Evolutionary conservation across 2,888 invertebrate species (phyloP).

Genomic region (Xylota sylvarum): DNA sequence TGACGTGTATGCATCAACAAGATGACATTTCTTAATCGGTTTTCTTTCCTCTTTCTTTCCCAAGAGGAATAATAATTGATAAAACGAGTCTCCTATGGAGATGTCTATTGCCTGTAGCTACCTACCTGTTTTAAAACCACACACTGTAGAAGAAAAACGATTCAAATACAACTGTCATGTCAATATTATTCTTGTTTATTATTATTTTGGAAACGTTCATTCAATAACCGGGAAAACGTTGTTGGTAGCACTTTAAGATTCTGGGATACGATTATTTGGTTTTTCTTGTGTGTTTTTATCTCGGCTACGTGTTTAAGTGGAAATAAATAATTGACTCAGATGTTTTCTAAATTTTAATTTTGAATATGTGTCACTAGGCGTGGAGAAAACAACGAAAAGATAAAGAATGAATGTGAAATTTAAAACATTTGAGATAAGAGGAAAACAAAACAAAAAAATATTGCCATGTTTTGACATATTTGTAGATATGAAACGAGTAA

Average conservation of each 20-base stretch:
- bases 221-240: constrained; percentile 15
- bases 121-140: constrained; percentile 41
- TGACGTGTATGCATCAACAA: constrained; percentile 44
- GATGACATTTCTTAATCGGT: constrained; percentile 51
- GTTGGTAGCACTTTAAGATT: constrained; percentile 33
- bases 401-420: not conserved
- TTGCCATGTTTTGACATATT: too few relatives aligned
- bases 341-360: constrained; percentile 9
- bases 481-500: too few relatives aligned
- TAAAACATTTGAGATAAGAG: not conserved
- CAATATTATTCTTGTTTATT: constrained; percentile 58
- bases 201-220: constrained; percentile 39
- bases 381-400: not conserved
- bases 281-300: constrained; percentile 19
- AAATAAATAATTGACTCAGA: constrained; percentile 51
- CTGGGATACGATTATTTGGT: constrained; percentile 45
- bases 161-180: constrained; percentile 32
- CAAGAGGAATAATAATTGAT: constrained; percentile 16
- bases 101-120: constrained; percentile 50
- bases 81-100: too few relatives aligned
- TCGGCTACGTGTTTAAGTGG: constrained; percentile 39
- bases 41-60: constrained; percentile 35
- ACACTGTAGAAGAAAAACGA: constrained; percentile 34
- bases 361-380: not conserved
- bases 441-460: too few relatives aligned